Evolutionary conservation across 2,888 invertebrate genomes (phyloP).

Genomic region (Andricus quercusramuli): DNA sequence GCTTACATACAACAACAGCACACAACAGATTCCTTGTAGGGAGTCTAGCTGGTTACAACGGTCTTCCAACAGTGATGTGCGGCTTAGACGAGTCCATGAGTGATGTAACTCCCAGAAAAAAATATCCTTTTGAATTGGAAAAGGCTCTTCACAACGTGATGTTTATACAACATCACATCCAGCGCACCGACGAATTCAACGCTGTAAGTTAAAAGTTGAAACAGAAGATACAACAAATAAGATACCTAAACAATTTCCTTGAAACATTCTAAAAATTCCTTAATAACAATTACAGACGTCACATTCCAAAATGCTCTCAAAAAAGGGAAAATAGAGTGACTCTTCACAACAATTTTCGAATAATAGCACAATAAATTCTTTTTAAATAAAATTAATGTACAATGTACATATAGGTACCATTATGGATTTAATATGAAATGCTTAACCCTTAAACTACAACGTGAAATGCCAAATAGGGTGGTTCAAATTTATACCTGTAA

Average conservation of each 20-base stretch:
- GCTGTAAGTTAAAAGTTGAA: constrained; percentile 82
- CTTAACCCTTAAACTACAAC: too few species aligned
- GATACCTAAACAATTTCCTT: not conserved
- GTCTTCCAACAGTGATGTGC: constrained; percentile 90
- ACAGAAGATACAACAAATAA: not conserved
- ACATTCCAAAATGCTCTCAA: too few species aligned
- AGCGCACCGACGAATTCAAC: constrained; percentile 96
- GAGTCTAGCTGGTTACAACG: constrained; percentile 87
- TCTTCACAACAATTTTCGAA: too few species aligned
- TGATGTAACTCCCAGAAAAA: constrained; percentile 88
- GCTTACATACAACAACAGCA: constrained; percentile 86
- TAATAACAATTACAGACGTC: not conserved
- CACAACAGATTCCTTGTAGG: constrained; percentile 88
- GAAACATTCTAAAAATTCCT: not conserved
- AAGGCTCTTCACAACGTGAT: constrained; percentile 96
- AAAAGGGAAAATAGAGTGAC: too few species aligned
- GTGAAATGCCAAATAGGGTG: too few species aligned
- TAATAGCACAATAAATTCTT: too few species aligned
- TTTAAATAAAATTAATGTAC: too few species aligned
- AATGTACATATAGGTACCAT: too few species aligned
- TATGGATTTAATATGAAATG: too few species aligned
- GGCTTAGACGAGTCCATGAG: constrained; percentile 91
- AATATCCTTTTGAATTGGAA: constrained; percentile 95
- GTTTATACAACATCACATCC: constrained; percentile 97
- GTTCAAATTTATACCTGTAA: too few species aligned